These are phyloP conservation scores for Scolanthus callimorphus DNA, from an alignment of 92 coral and sea anemone genomes.

Conservation along the genomic window DNA sequence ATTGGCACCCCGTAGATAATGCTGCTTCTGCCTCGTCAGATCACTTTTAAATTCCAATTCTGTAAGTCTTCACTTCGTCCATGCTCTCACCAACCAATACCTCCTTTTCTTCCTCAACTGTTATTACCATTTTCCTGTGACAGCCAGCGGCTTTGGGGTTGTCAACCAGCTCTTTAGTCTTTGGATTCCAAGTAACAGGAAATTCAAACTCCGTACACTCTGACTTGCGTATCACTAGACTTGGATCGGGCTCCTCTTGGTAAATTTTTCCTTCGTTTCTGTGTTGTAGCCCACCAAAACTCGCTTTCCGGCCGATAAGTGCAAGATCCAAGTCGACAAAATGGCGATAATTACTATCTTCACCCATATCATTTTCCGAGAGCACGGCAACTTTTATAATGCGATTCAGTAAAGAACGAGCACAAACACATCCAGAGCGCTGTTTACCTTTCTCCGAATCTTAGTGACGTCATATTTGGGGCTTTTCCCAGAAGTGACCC, in stretches of 20 bases:
- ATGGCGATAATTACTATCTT: too few relatives aligned
- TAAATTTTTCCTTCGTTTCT: slow-evolving; percentile 11
- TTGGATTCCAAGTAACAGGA: slow-evolving; percentile 20
- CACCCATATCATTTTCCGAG: too few relatives aligned
- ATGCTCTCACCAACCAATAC: slow-evolving; percentile 2
- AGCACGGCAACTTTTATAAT: too few relatives aligned
- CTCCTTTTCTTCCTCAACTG: slow-evolving; percentile 33
- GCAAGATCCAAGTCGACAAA: background rate
- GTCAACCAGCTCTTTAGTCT: slow-evolving; percentile 15
- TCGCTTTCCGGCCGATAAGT: slow-evolving; percentile 6
- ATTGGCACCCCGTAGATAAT: too few relatives aligned
- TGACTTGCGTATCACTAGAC: too few relatives aligned
- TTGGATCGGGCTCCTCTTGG: slow-evolving; percentile 2
- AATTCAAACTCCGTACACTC: slow-evolving; percentile 5
- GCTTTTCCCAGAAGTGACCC: too few relatives aligned
- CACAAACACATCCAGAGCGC: too few relatives aligned
- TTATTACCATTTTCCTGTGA: slow-evolving; percentile 27
- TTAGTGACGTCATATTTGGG: too few relatives aligned
- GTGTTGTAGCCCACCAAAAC: slow-evolving; percentile 26
- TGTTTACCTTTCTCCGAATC: too few relatives aligned
- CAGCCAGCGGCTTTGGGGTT: slow-evolving; percentile 19
- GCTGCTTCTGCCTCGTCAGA: too few relatives aligned
- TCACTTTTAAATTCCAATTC: slow-evolving; percentile 21
- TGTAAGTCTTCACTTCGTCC: slow-evolving; percentile 3
- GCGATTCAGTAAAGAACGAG: too few relatives aligned